Evolutionary conservation across 2,888 invertebrate genomes (phyloP).

Genomic region (Brachypterus glaber): DNA sequence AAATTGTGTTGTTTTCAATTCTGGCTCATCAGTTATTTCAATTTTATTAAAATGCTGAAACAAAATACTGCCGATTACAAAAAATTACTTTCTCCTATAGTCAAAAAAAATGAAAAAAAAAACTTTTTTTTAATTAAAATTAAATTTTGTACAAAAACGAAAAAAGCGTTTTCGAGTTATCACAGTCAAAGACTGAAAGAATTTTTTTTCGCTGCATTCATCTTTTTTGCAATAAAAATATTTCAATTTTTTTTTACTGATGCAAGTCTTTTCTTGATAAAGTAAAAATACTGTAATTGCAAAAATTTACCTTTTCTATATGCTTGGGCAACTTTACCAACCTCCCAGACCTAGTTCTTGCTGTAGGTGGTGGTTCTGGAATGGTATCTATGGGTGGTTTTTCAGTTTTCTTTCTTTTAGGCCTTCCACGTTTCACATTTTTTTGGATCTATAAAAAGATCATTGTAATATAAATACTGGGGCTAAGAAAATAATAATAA

Average conservation of each 20-base stretch:
- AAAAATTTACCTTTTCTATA: constrained; percentile 28
- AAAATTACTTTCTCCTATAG: too few relatives aligned
- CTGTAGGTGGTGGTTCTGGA: constrained; percentile 20
- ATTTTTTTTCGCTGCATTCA: too few relatives aligned
- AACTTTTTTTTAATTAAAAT: constrained; percentile 7
- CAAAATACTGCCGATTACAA: too few relatives aligned
- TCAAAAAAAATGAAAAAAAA: too few relatives aligned
- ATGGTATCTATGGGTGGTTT: constrained; percentile 12
- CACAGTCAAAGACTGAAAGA: constrained; percentile 1
- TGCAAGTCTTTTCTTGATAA: too few relatives aligned
- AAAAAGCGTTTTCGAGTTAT: too few relatives aligned
- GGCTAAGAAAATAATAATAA: too few relatives aligned
- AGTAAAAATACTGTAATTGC: too few relatives aligned
- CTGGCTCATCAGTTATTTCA: constrained; percentile 26
- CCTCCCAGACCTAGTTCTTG: constrained; percentile 35
- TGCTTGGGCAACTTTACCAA: constrained; percentile 34
- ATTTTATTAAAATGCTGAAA: constrained; percentile 35
- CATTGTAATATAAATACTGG: neutral
- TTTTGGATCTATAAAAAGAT: neutral
- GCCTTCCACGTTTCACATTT: constrained; percentile 28
- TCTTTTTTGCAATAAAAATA: too few relatives aligned
- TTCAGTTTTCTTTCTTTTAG: constrained; percentile 27
- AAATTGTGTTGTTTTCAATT: constrained; percentile 29
- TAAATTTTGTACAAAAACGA: constrained; percentile 10
- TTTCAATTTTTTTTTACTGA: too few relatives aligned